These are phyloP conservation scores for Amniataba percoides DNA, from an alignment of 2,797 vertebrate genomes.

Conservation along the genomic window DNA sequence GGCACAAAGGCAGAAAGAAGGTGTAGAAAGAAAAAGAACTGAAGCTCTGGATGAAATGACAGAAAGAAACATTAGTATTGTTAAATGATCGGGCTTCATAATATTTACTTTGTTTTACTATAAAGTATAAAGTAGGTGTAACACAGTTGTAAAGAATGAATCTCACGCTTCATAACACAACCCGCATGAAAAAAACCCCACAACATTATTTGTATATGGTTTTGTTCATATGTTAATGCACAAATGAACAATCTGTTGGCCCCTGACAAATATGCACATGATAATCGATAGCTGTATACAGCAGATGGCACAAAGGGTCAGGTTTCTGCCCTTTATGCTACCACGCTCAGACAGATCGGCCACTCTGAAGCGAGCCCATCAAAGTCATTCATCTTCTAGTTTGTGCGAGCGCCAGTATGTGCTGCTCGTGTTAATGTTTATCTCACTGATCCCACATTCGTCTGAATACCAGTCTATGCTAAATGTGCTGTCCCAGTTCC, in stretches of 20 bases:
- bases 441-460: conserved; percentile 30
- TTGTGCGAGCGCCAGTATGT: background rate
- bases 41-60: background rate
- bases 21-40: background rate
- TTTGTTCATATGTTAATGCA: conserved; percentile 23
- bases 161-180: conserved; percentile 4
- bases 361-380: conserved; percentile 5
- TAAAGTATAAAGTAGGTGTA: background rate
- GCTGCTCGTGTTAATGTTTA: conserved; percentile 24
- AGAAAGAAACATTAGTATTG: background rate
- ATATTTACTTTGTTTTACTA: background rate
- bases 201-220: background rate
- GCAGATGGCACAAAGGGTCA: background rate
- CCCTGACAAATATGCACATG: conserved; percentile 20
- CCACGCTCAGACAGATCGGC: background rate
- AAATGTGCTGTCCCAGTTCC: conserved; percentile 24
- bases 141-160: background rate
- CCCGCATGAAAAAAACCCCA: no score
- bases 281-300: conserved; percentile 13
- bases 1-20: conserved; percentile 11
- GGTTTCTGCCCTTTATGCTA: conserved; percentile 19
- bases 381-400: conserved; percentile 20
- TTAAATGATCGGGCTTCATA: background rate
- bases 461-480: conserved; percentile 34
- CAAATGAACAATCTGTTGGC: conserved; percentile 4